Evolutionary conservation across 1,140 invertebrate species (phyloP).

Genomic region (Carposina sasakii): DNA sequence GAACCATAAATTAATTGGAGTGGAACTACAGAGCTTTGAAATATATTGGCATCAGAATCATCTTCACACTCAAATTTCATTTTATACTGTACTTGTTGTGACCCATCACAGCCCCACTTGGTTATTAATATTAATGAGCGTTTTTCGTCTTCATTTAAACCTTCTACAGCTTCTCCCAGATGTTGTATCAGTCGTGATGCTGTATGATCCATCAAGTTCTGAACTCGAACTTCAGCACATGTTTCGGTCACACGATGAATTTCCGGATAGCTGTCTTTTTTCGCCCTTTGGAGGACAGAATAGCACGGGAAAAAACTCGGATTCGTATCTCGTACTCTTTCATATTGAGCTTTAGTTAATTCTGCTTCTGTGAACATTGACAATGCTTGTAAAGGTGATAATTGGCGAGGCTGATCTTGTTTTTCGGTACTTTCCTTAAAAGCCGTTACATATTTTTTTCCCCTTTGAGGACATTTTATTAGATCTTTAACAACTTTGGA

Average conservation of each 20-base stretch:
- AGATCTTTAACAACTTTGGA: neutral
- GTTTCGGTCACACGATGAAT: constrained; percentile 29
- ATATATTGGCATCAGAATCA: neutral
- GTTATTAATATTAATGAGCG: constrained; percentile 5
- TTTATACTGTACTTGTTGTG: neutral
- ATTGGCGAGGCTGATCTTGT: constrained; percentile 11
- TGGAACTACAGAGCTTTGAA: neutral
- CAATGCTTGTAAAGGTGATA: constrained; percentile 16
- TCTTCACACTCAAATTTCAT: neutral
- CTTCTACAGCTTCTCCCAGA: constrained; percentile 27
- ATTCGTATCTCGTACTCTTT: constrained; percentile 25
- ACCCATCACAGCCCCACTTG: neutral
- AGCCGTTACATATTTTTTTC: constrained; percentile 13
- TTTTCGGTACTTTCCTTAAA: neutral
- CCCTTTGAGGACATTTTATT: constrained; percentile 7
- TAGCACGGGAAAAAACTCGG: constrained; percentile 31
- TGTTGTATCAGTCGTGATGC: constrained; percentile 21
- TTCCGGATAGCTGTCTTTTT: constrained; percentile 34
- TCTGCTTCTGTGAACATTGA: constrained; percentile 27
- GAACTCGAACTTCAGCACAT: constrained; percentile 31
- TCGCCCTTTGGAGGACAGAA: constrained; percentile 22
- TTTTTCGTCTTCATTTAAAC: constrained; percentile 21
- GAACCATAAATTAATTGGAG: neutral
- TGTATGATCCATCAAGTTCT: constrained; percentile 35
- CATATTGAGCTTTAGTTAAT: constrained; percentile 28